phyloP scores from a whole-genome alignment of 2,888 invertebrate species.

The Epistrophe grossulariae region DNA sequence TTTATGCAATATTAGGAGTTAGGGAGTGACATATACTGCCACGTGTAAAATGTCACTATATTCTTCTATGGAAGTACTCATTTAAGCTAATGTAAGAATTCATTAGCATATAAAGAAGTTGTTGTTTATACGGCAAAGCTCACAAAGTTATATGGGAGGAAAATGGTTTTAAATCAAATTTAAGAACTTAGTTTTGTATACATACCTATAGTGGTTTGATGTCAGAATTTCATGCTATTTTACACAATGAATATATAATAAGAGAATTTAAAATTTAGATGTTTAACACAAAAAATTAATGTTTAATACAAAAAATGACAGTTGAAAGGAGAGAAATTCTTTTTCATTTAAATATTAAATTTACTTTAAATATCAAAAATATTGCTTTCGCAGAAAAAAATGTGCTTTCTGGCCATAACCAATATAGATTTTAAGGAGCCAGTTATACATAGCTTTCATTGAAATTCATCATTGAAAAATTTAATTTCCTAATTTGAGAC shows the following conservation, averaged over 20 bases:
- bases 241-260: background rate
- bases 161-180: background rate
- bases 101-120: slow-evolving; percentile 33
- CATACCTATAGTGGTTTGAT: background rate
- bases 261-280: background rate
- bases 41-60: slow-evolving; percentile 21
- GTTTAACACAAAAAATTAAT: no score
- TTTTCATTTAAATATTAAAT: no score
- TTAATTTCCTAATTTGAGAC: no score
- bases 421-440: no score
- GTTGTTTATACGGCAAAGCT: slow-evolving; percentile 3
- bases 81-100: slow-evolving; percentile 17
- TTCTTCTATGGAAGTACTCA: background rate
- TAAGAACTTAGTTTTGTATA: no score
- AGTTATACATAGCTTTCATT: no score
- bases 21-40: slow-evolving; percentile 27
- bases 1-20: slow-evolving; percentile 57
- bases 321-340: no score
- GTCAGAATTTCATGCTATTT: background rate
- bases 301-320: no score
- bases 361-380: no score
- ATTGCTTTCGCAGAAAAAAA: no score
- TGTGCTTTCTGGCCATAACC: no score
- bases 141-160: background rate
- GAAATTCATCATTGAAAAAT: no score